Conservation (phyloP, 2,797 vertebrate species). For the Lerista edwardsae region DNA sequence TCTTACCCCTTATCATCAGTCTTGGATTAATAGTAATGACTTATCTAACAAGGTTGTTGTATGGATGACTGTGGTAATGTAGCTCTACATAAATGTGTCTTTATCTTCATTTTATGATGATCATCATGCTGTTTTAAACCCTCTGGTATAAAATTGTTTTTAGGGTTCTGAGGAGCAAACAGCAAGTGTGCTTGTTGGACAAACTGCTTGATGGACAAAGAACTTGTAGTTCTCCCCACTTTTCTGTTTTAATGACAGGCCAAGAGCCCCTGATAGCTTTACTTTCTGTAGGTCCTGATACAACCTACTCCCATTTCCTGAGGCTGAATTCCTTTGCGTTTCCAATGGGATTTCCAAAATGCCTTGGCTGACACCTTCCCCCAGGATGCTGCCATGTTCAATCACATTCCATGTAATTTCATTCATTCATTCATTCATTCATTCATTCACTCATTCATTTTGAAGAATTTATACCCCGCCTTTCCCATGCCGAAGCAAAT, state of each 20-base stretch:
- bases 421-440: too few relatives aligned
- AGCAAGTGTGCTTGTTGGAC: not conserved
- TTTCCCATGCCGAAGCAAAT: too few relatives aligned
- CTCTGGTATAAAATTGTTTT: not conserved
- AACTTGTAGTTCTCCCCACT: not conserved
- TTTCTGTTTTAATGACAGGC: not conserved
- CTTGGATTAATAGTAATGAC: not conserved
- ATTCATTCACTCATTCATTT: too few relatives aligned
- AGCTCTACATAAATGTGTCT: not conserved
- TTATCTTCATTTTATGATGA: not conserved
- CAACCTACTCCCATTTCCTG: not conserved
- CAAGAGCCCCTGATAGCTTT: not conserved
- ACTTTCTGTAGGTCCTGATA: not conserved
- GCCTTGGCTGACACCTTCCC: not conserved
- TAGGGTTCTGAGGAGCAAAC: not conserved
- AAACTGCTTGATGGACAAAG: not conserved
- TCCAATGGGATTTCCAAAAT: slow-evolving; percentile 15
- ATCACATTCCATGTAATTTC: not conserved
- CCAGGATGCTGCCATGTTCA: not conserved
- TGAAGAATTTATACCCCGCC: too few relatives aligned
- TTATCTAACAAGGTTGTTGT: not conserved
- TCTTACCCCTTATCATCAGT: not conserved
- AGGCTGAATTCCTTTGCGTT: slow-evolving; percentile 12
- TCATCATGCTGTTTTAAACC: too few relatives aligned
- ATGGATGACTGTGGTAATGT: not conserved